Percentiles rank a stretch among this genome's conserved stretches.
Evolutionary conservation across 2,113 vertebrate species (phyloP).

Genomic region (Boulengeromyrus knoepffleri): DNA sequence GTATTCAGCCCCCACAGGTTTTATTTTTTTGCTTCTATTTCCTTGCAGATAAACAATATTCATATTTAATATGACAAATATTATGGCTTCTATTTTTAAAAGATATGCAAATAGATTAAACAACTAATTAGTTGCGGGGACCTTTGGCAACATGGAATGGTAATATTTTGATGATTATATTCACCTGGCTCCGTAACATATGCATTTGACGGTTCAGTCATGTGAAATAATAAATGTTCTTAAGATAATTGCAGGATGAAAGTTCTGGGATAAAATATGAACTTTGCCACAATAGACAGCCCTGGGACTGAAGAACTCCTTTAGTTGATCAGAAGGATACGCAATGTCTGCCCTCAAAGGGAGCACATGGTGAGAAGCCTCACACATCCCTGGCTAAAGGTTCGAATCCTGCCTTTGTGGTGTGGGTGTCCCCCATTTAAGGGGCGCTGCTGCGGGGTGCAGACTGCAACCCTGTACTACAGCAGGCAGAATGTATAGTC

Average conservation of each 20-base stretch:
- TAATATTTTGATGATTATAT: background rate
- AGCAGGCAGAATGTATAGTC: background rate
- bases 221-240: background rate
- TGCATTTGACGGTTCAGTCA: background rate
- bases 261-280: background rate
- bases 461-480: background rate
- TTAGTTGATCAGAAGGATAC: background rate
- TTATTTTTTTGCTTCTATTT: background rate
- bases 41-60: constrained; percentile 6
- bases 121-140: background rate
- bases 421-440: background rate
- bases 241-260: background rate
- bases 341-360: background rate
- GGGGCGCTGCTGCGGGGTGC: background rate
- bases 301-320: background rate
- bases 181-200: background rate
- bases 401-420: background rate
- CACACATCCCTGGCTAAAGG: background rate
- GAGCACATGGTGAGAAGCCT: background rate
- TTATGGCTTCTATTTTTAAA: constrained; percentile 9
- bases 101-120: background rate
- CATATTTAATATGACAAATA: constrained; percentile 1
- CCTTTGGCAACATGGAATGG: background rate
- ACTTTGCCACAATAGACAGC: background rate
- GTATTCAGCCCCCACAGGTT: background rate